Conservation (phyloP, 2,888 invertebrate genomes). For the Andrena haemorrhoa region DNA sequence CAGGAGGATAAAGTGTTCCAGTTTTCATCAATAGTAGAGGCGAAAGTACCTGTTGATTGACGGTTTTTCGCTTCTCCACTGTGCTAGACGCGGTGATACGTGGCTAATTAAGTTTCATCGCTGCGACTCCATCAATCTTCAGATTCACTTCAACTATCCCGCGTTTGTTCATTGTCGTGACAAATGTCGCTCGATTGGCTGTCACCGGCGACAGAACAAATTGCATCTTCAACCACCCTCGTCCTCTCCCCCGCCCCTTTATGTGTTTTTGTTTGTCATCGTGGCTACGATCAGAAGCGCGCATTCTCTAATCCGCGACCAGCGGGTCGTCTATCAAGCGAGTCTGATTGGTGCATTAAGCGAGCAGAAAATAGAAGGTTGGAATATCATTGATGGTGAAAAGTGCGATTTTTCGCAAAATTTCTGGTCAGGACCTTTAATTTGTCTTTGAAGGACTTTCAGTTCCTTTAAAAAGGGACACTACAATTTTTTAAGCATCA, state of each 20-base stretch:
- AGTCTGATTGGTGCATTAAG: conserved; percentile 28
- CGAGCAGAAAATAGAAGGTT: background rate
- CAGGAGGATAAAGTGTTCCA: conserved; percentile 21
- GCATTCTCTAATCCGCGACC: conserved; percentile 9
- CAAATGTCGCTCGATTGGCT: conserved; percentile 60
- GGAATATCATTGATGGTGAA: background rate
- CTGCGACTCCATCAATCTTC: conserved; percentile 21
- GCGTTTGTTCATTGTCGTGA: conserved; percentile 46
- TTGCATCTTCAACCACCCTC: conserved; percentile 51
- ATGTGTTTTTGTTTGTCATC: conserved; percentile 15
- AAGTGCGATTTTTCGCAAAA: background rate
- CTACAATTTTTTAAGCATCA: too few species aligned
- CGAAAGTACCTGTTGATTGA: conserved; percentile 49
- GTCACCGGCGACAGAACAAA: conserved; percentile 62
- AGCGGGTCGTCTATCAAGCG: conserved; percentile 13
- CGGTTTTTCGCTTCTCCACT: conserved; percentile 27
- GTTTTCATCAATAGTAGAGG: conserved; percentile 33
- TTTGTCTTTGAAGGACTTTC: too few species aligned
- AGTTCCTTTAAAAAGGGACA: too few species aligned
- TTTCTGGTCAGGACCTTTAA: background rate
- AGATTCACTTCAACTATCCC: conserved; percentile 34
- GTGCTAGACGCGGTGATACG: conserved; percentile 23
- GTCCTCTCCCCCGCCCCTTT: conserved; percentile 19
- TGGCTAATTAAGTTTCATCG: conserved; percentile 40
- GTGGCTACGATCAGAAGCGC: conserved; percentile 36